A percentile compares a stretch with the other conserved stretches of the same genome.
These are phyloP conservation scores for Cistogaster globosa DNA, from an alignment of 2,888 invertebrate genomes.

Conservation along the genomic window DNA sequence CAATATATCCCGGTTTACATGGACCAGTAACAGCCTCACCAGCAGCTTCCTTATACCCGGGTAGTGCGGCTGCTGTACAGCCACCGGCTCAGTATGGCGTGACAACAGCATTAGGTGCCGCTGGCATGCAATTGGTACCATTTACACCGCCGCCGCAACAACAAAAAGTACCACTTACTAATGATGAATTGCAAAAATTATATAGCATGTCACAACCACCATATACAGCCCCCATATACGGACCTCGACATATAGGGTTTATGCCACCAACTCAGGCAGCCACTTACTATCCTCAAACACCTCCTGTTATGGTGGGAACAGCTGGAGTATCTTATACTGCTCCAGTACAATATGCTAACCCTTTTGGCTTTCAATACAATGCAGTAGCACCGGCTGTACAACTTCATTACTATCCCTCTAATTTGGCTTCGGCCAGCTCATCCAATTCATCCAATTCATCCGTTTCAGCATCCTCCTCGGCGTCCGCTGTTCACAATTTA, in stretches of 20 bases:
- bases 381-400: constrained; percentile 30
- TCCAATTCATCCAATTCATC: constrained; percentile 34
- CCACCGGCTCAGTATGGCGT: constrained; percentile 70
- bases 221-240: constrained; percentile 65
- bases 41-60: constrained; percentile 61
- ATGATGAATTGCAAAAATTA: constrained; percentile 80
- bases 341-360: constrained; percentile 68
- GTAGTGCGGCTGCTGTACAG: constrained; percentile 61
- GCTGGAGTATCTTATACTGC: constrained; percentile 67
- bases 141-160: constrained; percentile 77
- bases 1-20: constrained; percentile 61
- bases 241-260: constrained; percentile 68
- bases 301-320: constrained; percentile 42
- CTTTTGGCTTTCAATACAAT: constrained; percentile 76
- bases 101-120: constrained; percentile 70
- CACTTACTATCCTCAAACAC: constrained; percentile 49
- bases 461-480: constrained; percentile 28
- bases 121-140: constrained; percentile 80
- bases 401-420: constrained; percentile 30
- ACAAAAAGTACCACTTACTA: constrained; percentile 80
- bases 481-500: constrained; percentile 9
- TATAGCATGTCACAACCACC: constrained; percentile 78
- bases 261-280: constrained; percentile 47
- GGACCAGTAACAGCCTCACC: constrained; percentile 25
- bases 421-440: constrained; percentile 32